Percentiles rank a stretch among this genome's conserved stretches.
Evolutionary conservation across 2,113 vertebrate species (phyloP).

Genomic region (Dissostichus mawsoni): DNA sequence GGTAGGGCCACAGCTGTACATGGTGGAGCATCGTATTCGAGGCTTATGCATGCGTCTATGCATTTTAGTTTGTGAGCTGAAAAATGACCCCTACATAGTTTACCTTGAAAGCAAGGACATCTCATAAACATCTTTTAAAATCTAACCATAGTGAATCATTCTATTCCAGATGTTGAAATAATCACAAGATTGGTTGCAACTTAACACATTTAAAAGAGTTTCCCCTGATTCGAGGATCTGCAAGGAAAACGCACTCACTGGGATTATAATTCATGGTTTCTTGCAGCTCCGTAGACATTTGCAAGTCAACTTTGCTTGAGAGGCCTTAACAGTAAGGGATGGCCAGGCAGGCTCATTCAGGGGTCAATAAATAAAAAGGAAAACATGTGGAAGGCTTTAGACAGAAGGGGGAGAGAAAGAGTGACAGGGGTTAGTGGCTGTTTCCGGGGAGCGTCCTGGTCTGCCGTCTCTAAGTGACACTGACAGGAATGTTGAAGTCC

Average conservation of each 20-base stretch:
- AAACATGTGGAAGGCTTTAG: slow-evolving; percentile 37
- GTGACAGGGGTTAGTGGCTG: slow-evolving; percentile 58
- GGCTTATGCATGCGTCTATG: not conserved
- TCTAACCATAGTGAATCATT: not conserved
- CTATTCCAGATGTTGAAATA: not conserved
- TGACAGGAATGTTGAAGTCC: slow-evolving; percentile 70
- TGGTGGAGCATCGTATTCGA: slow-evolving; percentile 20
- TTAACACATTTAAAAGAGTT: not conserved
- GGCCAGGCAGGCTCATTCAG: slow-evolving; percentile 14
- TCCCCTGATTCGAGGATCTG: not conserved
- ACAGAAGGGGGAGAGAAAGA: slow-evolving; percentile 23
- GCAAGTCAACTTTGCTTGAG: slow-evolving; percentile 37
- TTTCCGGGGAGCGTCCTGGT: slow-evolving; percentile 59
- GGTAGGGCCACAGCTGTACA: slow-evolving; percentile 54
- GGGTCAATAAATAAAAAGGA: slow-evolving; percentile 25
- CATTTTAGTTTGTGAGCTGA: not conserved
- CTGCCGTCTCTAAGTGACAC: slow-evolving; percentile 68
- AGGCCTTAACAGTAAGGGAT: slow-evolving; percentile 15
- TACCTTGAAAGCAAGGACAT: not conserved
- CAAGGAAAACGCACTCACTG: not conserved
- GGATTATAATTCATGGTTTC: slow-evolving; percentile 9
- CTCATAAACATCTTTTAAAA: not conserved
- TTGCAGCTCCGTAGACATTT: slow-evolving; percentile 40
- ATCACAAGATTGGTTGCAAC: not conserved
- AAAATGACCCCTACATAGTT: not conserved